phyloP scores from a whole-genome alignment of 2,888 invertebrate species.

The Sceliomorpha sp. region DNA sequence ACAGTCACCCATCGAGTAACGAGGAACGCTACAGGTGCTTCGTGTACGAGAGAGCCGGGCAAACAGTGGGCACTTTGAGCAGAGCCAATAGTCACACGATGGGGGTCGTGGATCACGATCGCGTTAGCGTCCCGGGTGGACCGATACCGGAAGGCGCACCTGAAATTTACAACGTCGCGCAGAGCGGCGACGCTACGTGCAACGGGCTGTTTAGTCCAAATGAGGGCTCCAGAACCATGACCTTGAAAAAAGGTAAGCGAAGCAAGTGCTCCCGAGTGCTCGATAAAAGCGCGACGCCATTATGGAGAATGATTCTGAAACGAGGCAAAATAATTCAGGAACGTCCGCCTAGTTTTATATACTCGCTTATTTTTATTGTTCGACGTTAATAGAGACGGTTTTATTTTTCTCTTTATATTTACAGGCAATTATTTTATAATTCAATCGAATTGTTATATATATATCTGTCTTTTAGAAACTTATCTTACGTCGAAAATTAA shows the following conservation, averaged over 20 bases:
- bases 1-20: slow-evolving; percentile 93
- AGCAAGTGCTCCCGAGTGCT: slow-evolving; percentile 1
- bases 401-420: no score
- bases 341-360: no score
- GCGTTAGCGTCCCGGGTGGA: slow-evolving; percentile 64
- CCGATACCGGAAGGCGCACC: slow-evolving; percentile 73
- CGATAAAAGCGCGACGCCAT: slow-evolving; percentile 13
- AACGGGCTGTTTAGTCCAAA: slow-evolving; percentile 95
- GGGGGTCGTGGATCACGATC: slow-evolving; percentile 73
- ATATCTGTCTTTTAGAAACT: no score
- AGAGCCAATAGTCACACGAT: slow-evolving; percentile 64
- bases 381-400: slow-evolving; percentile 3
- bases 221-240: slow-evolving; percentile 92
- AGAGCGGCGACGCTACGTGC: slow-evolving; percentile 96
- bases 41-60: slow-evolving; percentile 91
- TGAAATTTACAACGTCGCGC: slow-evolving; percentile 88
- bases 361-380: slow-evolving; percentile 19
- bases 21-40: slow-evolving; percentile 97
- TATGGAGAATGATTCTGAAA: slow-evolving; percentile 7
- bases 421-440: no score
- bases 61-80: slow-evolving; percentile 70
- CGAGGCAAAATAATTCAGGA: no score
- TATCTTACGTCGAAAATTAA: no score
- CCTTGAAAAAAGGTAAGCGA: slow-evolving; percentile 86
- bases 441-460: no score